Conservation (phyloP, 2,113 vertebrate genomes). For the Bostrychus sinensis region DNA sequence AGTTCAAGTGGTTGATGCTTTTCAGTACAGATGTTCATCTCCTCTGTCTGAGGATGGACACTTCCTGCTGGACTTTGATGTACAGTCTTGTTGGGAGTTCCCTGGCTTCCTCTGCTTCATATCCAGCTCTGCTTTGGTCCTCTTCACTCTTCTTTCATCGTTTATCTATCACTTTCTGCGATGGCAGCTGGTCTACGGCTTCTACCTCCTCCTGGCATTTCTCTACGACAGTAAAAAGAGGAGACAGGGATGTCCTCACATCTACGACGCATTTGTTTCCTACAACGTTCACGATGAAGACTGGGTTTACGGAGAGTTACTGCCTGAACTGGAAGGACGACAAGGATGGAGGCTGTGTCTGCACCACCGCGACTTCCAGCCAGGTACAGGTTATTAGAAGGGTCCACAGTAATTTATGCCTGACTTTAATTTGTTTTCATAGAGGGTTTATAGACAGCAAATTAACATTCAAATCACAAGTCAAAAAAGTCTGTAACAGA, state of each 20-base stretch:
- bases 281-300: conserved; percentile 77
- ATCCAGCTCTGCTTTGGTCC: conserved; percentile 35
- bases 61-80: conserved; percentile 63
- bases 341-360: conserved; percentile 81
- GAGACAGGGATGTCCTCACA: conserved; percentile 27
- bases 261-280: conserved; percentile 82
- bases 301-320: conserved; percentile 75
- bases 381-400: too few relatives aligned
- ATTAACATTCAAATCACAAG: too few relatives aligned
- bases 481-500: too few relatives aligned
- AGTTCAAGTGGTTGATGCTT: conserved; percentile 74
- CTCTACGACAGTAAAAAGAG: conserved; percentile 64
- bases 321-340: conserved; percentile 76
- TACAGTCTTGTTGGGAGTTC: conserved; percentile 37
- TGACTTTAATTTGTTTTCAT: too few relatives aligned
- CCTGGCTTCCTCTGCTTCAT: conserved; percentile 62
- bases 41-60: conserved; percentile 53
- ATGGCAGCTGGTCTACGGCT: conserved; percentile 72
- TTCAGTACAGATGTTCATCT: conserved; percentile 71
- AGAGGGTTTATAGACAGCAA: too few relatives aligned
- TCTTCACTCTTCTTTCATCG: conserved; percentile 56
- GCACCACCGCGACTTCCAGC: conserved; percentile 82
- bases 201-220: conserved; percentile 74
- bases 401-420: too few relatives aligned
- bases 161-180: conserved; percentile 71